These are phyloP conservation scores for Notolabrus celidotus DNA, from an alignment of 2,797 vertebrate genomes.

Conservation along the genomic window DNA sequence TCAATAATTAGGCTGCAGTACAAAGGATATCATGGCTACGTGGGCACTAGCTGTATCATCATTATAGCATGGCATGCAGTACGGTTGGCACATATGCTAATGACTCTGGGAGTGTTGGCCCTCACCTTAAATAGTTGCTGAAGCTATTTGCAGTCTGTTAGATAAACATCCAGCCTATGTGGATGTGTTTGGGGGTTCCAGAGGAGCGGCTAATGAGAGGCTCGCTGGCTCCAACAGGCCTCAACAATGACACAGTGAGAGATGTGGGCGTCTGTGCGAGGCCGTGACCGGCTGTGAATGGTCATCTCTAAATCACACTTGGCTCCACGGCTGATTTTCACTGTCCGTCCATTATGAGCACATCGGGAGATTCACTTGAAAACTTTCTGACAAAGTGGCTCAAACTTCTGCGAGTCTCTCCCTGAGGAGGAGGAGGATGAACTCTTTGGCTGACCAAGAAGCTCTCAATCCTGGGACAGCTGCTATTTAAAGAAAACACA, in stretches of 20 bases:
- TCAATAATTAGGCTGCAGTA: constrained; percentile 53
- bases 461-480: constrained; percentile 15
- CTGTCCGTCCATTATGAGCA: constrained; percentile 2
- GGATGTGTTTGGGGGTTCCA: constrained; percentile 54
- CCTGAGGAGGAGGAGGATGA: neutral
- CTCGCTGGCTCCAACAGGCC: constrained; percentile 35
- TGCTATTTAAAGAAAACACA: constrained; percentile 38
- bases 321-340: constrained; percentile 12
- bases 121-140: constrained; percentile 53
- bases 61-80: constrained; percentile 48
- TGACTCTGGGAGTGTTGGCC: constrained; percentile 37
- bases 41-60: constrained; percentile 44
- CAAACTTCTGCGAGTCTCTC: constrained; percentile 24
- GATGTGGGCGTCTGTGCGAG: neutral
- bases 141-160: constrained; percentile 65
- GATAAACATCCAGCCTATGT: constrained; percentile 58
- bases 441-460: constrained; percentile 12
- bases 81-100: constrained; percentile 57
- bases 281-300: constrained; percentile 5
- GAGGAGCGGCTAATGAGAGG: constrained; percentile 56
- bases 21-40: constrained; percentile 50
- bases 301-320: constrained; percentile 28
- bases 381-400: constrained; percentile 17
- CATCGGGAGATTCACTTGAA: constrained; percentile 25
- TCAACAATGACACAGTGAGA: constrained; percentile 28